Conservation (phyloP, 2,888 invertebrate species). For the Panopea generosa region DNA sequence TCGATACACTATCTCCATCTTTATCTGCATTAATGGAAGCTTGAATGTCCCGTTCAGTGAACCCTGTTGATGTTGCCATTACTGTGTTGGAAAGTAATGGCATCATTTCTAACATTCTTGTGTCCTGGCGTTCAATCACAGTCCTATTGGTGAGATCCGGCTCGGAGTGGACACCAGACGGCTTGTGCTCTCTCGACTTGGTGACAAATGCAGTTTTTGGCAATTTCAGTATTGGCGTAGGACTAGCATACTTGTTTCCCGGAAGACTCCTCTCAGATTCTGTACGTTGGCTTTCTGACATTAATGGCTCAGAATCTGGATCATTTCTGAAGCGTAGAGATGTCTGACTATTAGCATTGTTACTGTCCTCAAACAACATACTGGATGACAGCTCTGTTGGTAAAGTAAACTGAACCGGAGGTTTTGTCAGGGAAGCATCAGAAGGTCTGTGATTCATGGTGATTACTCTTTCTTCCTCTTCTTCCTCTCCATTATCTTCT, state of each 20-base stretch:
- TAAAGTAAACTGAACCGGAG: slow-evolving; percentile 41
- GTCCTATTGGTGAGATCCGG: slow-evolving; percentile 7
- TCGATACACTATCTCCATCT: slow-evolving; percentile 16
- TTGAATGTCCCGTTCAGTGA: slow-evolving; percentile 7
- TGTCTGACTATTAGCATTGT: no score
- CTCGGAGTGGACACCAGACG: slow-evolving; percentile 18
- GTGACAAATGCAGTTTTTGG: slow-evolving; percentile 4
- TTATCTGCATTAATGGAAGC: not conserved
- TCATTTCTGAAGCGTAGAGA: no score
- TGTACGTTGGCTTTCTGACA: not conserved
- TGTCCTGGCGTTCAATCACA: not conserved
- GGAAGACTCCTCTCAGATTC: not conserved
- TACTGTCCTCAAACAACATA: not conserved
- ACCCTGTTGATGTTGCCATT: slow-evolving; percentile 37
- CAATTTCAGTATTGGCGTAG: slow-evolving; percentile 33
- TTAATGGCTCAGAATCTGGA: slow-evolving; percentile 33
- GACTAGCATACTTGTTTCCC: not conserved
- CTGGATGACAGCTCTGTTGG: not conserved
- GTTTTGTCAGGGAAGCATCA: not conserved
- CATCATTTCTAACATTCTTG: not conserved
- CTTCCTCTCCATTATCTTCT: slow-evolving; percentile 51
- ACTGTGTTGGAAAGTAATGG: not conserved
- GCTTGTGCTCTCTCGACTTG: not conserved
- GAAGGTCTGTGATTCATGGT: no score
- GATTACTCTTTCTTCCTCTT: slow-evolving; percentile 12